phyloP scores from a whole-genome alignment of 2,888 invertebrate genomes.

The Charanyca ferruginea region DNA sequence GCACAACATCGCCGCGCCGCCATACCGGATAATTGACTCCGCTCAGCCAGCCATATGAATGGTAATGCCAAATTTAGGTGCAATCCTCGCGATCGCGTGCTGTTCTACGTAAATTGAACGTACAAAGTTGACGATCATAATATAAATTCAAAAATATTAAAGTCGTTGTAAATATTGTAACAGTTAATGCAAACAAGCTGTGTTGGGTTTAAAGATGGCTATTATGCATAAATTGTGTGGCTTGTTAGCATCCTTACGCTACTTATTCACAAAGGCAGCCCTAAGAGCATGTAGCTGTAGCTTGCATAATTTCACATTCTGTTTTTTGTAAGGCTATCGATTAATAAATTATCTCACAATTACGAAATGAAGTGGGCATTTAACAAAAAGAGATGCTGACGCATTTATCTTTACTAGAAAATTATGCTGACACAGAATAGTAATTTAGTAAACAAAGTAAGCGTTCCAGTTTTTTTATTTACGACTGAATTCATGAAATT shows the following conservation, averaged over 20 bases:
- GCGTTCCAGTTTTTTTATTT: conserved; percentile 55
- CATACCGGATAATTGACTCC: conserved; percentile 68
- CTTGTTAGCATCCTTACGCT: conserved; percentile 45
- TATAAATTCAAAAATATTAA: conserved; percentile 57
- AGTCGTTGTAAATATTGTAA: conserved; percentile 47
- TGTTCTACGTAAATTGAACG: conserved; percentile 58
- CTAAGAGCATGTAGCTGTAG: conserved; percentile 35
- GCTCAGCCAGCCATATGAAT: conserved; percentile 65
- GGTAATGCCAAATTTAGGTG: conserved; percentile 66
- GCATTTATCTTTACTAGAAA: conserved; percentile 30
- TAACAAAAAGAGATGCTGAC: conserved; percentile 21
- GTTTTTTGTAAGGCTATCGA: conserved; percentile 32
- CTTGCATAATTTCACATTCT: conserved; percentile 28
- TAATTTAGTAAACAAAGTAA: conserved; percentile 59
- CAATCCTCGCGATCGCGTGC: conserved; percentile 60
- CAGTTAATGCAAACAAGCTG: conserved; percentile 49
- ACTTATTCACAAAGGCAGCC: conserved; percentile 54
- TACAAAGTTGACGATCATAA: conserved; percentile 57
- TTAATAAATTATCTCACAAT: conserved; percentile 15
- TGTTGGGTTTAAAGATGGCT: conserved; percentile 49
- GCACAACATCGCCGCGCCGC: conserved; percentile 18
- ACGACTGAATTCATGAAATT: conserved; percentile 57
- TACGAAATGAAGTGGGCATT: conserved; percentile 1
- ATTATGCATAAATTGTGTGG: conserved; percentile 46
- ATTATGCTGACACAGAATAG: conserved; percentile 51